Conservation (phyloP, 2,113 vertebrate genomes). For the Stomatorhinus ivindoensis region DNA sequence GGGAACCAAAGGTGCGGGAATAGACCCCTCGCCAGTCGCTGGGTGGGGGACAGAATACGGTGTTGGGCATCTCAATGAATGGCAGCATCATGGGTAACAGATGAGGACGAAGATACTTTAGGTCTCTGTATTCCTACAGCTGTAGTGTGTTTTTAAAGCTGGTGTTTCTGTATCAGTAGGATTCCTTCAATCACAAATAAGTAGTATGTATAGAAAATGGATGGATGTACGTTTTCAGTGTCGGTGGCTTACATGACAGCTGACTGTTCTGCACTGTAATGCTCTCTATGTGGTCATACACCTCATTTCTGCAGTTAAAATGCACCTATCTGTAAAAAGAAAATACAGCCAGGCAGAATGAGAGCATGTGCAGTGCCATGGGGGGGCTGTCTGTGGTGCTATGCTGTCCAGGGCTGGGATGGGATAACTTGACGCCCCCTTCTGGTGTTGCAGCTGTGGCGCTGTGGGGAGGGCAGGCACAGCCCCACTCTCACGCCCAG, state of each 20-base stretch:
- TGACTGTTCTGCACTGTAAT: neutral
- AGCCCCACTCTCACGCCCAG: slow-evolving; percentile 45
- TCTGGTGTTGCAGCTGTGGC: slow-evolving; percentile 32
- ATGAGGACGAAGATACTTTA: neutral
- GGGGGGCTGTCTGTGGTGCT: neutral
- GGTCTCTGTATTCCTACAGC: neutral
- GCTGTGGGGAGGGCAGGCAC: slow-evolving; percentile 53
- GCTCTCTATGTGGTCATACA: neutral
- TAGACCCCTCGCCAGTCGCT: neutral
- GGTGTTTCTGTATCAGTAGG: neutral
- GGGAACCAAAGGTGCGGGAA: slow-evolving; percentile 20
- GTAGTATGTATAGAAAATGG: neutral
- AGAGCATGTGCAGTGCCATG: neutral
- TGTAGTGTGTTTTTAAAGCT: neutral
- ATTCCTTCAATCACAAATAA: neutral
- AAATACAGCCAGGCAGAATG: neutral
- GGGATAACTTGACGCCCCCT: neutral
- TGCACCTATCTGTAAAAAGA: too few relatives aligned
- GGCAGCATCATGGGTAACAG: neutral
- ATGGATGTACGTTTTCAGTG: neutral
- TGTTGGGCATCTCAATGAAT: neutral
- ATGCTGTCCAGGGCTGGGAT: neutral
- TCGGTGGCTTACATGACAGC: neutral
- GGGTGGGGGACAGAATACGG: neutral
- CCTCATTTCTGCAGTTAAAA: neutral